Base-by-base conservation (phyloP, 2,797 vertebrate species). In the Champsocephalus esox region DNA sequence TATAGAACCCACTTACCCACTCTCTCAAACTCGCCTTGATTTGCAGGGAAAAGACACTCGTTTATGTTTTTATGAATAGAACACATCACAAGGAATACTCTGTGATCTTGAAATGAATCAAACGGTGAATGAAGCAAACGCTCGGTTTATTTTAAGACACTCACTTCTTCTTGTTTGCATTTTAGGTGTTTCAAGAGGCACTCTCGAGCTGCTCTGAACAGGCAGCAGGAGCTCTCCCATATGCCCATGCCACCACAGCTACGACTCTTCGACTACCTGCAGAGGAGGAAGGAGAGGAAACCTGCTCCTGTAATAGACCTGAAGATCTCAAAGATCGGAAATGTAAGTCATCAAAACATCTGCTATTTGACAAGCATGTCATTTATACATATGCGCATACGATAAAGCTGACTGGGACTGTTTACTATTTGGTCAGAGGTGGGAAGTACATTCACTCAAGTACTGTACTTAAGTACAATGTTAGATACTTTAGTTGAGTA, bases 311-410 rank as follows among this genome's bases (percentile, higher is more conserved):
- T 90, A 46, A 96, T 97, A 82, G 98, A 99, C 93, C 97, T 99
- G 69, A 99, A 99, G 93, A 98, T 99, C 93, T 98, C 97, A 85
- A 99, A 98, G 93, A 95, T 97, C 81, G 98, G 98, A 92, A 99
- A 98, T 58, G 98, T 99, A 86, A 92, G 96, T 75, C 6, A 4
- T 64, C 48, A 48, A 17, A 12, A 11, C 19, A 4, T 17, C 9
- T 11, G 12, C 0, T 0, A 8, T 57, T n/a, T 55, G 9, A 70
- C 12, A 38, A 43, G 10, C 8, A 41, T 41, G 9, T 14, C 24
- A 24, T 21, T 14, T 21, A 9, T 17, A 32, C n/a, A 49, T 17
- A 32, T 0, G 1, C 7, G 41, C 21, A 58, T 14, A 17, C 24
- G 32, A 41, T 8, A 9, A 48, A 13, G 32, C 19, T 28, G 7